Conservation (phyloP, 2,888 invertebrate species). For the Alsophila aescularia region DNA sequence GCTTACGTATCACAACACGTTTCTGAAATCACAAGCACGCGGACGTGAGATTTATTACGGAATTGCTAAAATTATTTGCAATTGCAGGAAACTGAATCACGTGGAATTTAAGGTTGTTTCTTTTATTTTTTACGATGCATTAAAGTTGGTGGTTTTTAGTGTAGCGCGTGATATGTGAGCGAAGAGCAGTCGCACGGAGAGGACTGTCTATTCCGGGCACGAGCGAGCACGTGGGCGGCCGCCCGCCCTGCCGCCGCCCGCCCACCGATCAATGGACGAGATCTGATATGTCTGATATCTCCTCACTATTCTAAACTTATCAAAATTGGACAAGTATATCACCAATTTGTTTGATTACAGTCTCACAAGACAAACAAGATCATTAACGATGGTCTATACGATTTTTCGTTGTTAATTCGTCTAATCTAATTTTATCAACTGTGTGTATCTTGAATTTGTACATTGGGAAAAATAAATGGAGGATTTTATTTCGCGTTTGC, state of each 20-base stretch:
- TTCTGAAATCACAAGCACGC: slow-evolving; percentile 16
- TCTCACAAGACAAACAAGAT: slow-evolving; percentile 18
- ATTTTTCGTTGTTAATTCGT: slow-evolving; percentile 2
- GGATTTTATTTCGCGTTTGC: too few species aligned
- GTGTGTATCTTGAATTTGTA: neutral
- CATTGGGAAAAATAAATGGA: neutral
- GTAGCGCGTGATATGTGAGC: slow-evolving; percentile 53
- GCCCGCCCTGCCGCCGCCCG: slow-evolving; percentile 59
- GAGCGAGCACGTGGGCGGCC: slow-evolving; percentile 76
- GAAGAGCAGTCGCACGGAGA: slow-evolving; percentile 62
- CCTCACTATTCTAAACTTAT: slow-evolving; percentile 33
- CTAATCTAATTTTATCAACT: slow-evolving; percentile 3
- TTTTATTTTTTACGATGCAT: slow-evolving; percentile 37
- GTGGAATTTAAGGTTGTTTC: slow-evolving; percentile 22
- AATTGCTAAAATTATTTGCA: slow-evolving; percentile 14
- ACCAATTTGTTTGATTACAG: slow-evolving; percentile 4
- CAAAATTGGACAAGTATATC: slow-evolving; percentile 19
- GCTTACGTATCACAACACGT: slow-evolving; percentile 29
- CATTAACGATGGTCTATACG: slow-evolving; percentile 19
- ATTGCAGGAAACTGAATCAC: slow-evolving; percentile 27
- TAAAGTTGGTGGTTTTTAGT: slow-evolving; percentile 34
- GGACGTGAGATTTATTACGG: slow-evolving; percentile 16
- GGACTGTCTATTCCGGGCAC: slow-evolving; percentile 79
- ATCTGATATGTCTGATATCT: slow-evolving; percentile 75
- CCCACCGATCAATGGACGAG: slow-evolving; percentile 78